Base-by-base conservation (phyloP, 2,113 vertebrate species). In the Carassius carassius region DNA sequence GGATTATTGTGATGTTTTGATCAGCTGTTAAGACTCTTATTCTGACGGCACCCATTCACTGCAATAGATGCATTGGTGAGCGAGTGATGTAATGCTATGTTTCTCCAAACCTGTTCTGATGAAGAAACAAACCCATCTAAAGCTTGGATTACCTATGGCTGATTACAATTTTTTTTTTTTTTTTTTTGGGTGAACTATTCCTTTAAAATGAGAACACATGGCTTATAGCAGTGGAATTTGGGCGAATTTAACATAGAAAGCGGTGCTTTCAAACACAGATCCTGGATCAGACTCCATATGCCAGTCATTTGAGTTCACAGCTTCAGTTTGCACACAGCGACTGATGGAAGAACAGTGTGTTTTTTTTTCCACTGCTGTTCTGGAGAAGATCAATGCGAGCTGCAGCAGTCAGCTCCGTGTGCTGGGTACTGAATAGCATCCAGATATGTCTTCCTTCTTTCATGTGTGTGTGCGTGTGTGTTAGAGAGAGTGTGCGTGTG, bases 391-490 rank as follows among this genome's bases (percentile, higher is more conserved):
- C 94, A 92, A 93, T 94, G 93, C 88, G 89, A 91, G 89, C 90
- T 93, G 92, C 90, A 90, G 90, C 90, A 92, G 90, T 89, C 91
- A 85, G 74, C 88, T 93, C 91, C 90, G 92, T 94, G 94, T 93
- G 91, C 89, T 86, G 94, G 91, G 91, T 94, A 94, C 92, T 91
- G 93, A 94, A 90, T 90, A 93, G 93, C 87, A 87, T 85, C 88
- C 90, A 86, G 81, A 82, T 60, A 82, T 78, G 86, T 86, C 83
- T 85, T 69, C 21, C 74, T 86, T 49, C 82, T 92, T 92, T 91
- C 87, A 87, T 94, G 91, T 93, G 90, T 88, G 89, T 83, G 82
- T 49, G 89, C 76, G 82, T 49, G 56, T 17, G 25, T 32, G 63
- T 10, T 10, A 2, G 41, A 44, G 41, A 44, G 41, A 44, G 47